These are phyloP conservation scores for Piliocolobus tephrosceles DNA, from an alignment of 2,113 vertebrate genomes.

Conservation along the genomic window DNA sequence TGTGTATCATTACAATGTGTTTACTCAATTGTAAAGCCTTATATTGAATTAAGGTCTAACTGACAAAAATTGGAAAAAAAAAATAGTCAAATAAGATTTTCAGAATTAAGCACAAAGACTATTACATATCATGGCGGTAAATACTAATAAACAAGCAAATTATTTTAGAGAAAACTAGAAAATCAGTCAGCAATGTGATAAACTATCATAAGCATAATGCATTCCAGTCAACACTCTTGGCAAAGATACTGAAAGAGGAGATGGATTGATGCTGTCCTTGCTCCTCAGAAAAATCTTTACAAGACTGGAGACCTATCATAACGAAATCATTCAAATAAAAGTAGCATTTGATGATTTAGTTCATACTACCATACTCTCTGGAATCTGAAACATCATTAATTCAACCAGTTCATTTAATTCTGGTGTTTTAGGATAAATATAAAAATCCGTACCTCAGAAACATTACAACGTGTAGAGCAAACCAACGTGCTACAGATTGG, in stretches of 20 bases:
- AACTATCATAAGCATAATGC: background rate
- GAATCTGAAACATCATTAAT: background rate
- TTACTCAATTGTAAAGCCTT: background rate
- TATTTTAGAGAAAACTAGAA: background rate
- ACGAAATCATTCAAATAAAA: background rate
- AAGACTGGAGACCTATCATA: background rate
- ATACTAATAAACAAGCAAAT: background rate
- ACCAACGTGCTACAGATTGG: no score
- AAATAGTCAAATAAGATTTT: background rate
- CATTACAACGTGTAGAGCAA: background rate
- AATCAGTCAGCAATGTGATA: background rate
- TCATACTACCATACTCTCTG: background rate
- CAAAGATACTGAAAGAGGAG: background rate
- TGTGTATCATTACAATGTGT: no score
- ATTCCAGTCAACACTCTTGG: background rate
- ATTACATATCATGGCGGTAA: background rate
- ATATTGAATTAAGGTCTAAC: background rate
- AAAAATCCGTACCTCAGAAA: background rate
- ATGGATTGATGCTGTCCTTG: fast-evolving
- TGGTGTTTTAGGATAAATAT: background rate
- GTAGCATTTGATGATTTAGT: background rate
- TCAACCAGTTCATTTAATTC: background rate
- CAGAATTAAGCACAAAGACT: background rate
- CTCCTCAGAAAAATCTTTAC: background rate
- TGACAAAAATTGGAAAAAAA: background rate